Evolutionary conservation across 2,888 invertebrate genomes (phyloP).

Genomic region (Eurois occulta): DNA sequence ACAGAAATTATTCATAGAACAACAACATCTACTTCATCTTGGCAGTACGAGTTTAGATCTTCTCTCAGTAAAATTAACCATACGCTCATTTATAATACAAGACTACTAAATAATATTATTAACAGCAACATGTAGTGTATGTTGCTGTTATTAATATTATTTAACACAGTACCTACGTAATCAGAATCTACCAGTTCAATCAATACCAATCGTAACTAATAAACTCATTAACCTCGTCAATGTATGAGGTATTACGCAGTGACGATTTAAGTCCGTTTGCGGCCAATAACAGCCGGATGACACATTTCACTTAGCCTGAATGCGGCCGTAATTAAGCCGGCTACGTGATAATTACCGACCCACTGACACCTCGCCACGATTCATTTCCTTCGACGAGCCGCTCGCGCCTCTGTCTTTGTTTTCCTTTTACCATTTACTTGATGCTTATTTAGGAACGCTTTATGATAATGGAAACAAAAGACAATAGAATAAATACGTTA

Average conservation of each 20-base stretch:
- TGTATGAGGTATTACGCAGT: slow-evolving; percentile 62
- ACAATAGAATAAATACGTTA: slow-evolving; percentile 56
- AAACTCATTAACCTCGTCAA: slow-evolving; percentile 63
- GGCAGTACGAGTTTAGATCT: background rate
- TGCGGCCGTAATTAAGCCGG: slow-evolving; percentile 83
- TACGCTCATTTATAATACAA: background rate
- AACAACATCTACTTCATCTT: background rate
- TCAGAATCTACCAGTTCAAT: slow-evolving; percentile 41
- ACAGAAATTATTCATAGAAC: slow-evolving; percentile 33
- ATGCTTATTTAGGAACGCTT: slow-evolving; percentile 56
- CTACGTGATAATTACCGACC: slow-evolving; percentile 84
- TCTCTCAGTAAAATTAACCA: slow-evolving; percentile 8
- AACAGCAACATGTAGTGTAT: slow-evolving; percentile 2
- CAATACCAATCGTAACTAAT: slow-evolving; percentile 55
- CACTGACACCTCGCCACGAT: slow-evolving; percentile 78
- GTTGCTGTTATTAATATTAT: no score
- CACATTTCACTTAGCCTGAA: slow-evolving; percentile 86
- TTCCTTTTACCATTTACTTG: slow-evolving; percentile 72
- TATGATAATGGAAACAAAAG: slow-evolving; percentile 55
- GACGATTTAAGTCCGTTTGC: slow-evolving; percentile 59
- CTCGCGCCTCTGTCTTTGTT: slow-evolving; percentile 74
- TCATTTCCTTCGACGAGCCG: slow-evolving; percentile 79
- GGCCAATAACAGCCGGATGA: slow-evolving; percentile 73
- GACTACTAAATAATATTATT: background rate
- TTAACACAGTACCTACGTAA: background rate